phyloP scores from a whole-genome alignment of 2,888 invertebrate genomes.

The Thelaira solivaga region DNA sequence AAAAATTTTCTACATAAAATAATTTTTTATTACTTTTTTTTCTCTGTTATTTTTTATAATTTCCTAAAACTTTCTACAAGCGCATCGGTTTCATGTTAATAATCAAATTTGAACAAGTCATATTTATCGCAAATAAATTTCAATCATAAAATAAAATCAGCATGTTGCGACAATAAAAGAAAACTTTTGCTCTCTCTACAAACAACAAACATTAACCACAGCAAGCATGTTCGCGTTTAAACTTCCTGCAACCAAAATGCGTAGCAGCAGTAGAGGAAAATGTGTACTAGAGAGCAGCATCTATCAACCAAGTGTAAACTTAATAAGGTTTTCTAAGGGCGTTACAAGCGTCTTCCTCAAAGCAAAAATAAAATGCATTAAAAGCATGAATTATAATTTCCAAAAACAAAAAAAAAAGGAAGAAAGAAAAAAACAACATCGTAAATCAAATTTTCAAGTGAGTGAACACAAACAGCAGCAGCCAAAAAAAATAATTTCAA shows the following conservation, averaged over 20 bases:
- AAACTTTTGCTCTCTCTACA: background rate
- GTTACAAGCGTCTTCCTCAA: slow-evolving; percentile 52
- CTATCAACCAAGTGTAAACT: slow-evolving; percentile 49
- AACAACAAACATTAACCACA: background rate
- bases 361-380: slow-evolving; percentile 38
- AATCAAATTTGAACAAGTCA: background rate
- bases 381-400: slow-evolving; percentile 35
- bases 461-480: slow-evolving; percentile 49
- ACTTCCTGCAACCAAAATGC: slow-evolving; percentile 26
- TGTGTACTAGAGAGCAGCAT: background rate
- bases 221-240: background rate
- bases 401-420: background rate
- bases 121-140: slow-evolving; percentile 1
- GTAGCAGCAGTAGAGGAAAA: slow-evolving; percentile 1
- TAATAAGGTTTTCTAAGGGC: slow-evolving; percentile 58
- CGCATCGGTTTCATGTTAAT: background rate
- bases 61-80: background rate
- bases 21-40: too few relatives aligned
- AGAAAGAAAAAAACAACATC: slow-evolving; percentile 21
- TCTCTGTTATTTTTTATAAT: too few relatives aligned
- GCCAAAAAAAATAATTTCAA: slow-evolving; percentile 20
- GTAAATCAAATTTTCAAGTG: slow-evolving; percentile 56
- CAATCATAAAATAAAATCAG: background rate
- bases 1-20: too few relatives aligned
- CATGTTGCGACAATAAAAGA: slow-evolving; percentile 19